Conservation (phyloP, 2,113 vertebrate species). For the Sturnus vulgaris region DNA sequence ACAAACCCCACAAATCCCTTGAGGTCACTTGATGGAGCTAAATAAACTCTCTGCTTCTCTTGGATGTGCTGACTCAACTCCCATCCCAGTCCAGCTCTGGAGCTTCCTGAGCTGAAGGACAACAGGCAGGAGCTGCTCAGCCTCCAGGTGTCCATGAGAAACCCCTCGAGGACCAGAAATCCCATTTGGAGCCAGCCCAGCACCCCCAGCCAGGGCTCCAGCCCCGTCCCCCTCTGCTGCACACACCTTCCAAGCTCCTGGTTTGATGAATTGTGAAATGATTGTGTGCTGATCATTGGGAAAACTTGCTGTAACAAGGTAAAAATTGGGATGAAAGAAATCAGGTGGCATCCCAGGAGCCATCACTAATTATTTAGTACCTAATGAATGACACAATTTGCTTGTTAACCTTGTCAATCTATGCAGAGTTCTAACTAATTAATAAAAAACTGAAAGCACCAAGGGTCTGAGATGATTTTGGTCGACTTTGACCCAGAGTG, state of each 20-base stretch:
- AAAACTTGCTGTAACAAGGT: neutral
- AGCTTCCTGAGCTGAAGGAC: accelerated
- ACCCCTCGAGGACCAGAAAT: neutral
- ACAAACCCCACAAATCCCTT: neutral
- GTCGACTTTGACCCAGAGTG: neutral
- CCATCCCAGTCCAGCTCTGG: accelerated
- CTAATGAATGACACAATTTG: neutral
- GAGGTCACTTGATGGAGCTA: neutral
- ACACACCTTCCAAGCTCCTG: neutral
- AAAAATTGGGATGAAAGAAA: neutral
- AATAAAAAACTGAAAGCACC: neutral
- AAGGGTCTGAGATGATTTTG: neutral
- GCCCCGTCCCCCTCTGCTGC: neutral
- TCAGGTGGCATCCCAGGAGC: neutral
- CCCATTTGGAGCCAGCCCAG: neutral
- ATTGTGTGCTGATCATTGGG: accelerated
- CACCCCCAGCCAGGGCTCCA: neutral
- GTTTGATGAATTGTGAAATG: neutral
- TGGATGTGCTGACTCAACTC: neutral
- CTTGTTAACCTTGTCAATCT: neutral
- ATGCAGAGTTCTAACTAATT: neutral
- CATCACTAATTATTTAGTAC: neutral
- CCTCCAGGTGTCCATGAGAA: neutral
- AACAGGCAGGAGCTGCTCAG: accelerated
- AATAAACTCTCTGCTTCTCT: neutral